phyloP scores from a whole-genome alignment of 2,113 vertebrate species.

The mouse (Mus musculus) region GRCm39 chr15:85173501-85174000 shows the following conservation, averaged over 20 bases:
- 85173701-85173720: background rate
- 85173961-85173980: accelerated
- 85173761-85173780: background rate
- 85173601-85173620: background rate
- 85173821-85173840: background rate
- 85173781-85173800: background rate
- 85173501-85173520: background rate
- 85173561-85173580: too few relatives aligned
- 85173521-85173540: background rate
- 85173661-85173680: background rate
- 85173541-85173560: background rate
- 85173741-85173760: background rate
- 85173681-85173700: background rate
- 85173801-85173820: background rate
- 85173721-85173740: background rate
- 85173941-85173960: background rate
- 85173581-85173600: background rate
- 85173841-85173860: background rate
- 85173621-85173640: background rate
- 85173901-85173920: background rate
- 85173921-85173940: background rate
- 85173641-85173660: background rate
- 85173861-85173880: background rate
- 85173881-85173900: too few relatives aligned
- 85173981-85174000: accelerated